Percentiles rank a stretch among this genome's conserved stretches.
phyloP scores from a whole-genome alignment of 2,888 invertebrate genomes.

The Pinctada fucata region DNA sequence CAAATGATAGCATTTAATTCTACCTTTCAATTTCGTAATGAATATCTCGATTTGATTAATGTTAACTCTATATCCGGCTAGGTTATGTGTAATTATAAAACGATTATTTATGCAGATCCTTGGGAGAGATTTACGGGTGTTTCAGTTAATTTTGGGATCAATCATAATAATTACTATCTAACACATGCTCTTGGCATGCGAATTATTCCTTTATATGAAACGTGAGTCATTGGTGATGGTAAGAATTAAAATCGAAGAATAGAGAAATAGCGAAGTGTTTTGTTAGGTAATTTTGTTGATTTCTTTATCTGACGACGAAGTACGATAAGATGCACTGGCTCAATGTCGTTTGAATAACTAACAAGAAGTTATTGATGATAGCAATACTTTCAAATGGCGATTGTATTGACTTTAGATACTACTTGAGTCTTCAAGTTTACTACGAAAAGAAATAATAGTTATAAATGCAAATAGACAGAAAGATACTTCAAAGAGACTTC shows the following conservation, averaged over 20 bases:
- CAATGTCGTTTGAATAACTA: not conserved
- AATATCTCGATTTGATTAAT: not conserved
- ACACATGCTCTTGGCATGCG: not conserved
- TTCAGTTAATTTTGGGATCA: not conserved
- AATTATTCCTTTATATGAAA: not conserved
- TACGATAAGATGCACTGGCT: not conserved
- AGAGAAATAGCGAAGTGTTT: not conserved
- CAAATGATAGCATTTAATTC: constrained; percentile 12
- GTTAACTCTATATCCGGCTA: not conserved
- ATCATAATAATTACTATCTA: not conserved
- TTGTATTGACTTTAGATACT: no score
- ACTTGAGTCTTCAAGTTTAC: no score
- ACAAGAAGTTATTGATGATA: not conserved
- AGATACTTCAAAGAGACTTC: no score
- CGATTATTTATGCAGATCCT: not conserved
- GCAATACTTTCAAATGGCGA: no score
- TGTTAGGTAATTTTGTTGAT: no score
- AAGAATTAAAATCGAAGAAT: not conserved
- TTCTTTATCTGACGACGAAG: no score
- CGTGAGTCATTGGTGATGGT: not conserved
- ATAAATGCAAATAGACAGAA: no score
- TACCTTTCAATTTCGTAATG: not conserved
- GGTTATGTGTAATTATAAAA: constrained; percentile 9
- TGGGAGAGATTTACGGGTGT: not conserved
- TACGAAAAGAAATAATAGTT: no score